These are phyloP conservation scores for Sebastes oblongus DNA, from an alignment of 2,797 vertebrate genomes.

Conservation along the genomic window DNA sequence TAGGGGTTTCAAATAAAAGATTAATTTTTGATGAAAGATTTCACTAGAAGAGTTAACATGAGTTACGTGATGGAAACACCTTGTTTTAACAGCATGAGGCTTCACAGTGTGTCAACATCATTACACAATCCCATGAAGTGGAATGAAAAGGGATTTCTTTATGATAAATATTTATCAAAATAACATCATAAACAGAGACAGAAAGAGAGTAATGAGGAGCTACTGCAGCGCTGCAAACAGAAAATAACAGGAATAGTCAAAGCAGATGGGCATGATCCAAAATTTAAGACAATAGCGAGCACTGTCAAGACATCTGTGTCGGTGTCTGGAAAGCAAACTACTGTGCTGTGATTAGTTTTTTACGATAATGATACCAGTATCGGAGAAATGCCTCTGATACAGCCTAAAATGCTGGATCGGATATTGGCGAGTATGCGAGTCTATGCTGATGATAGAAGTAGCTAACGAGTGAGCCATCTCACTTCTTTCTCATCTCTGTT, in stretches of 20 bases:
- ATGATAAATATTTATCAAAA: conserved; percentile 8
- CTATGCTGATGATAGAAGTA: background rate
- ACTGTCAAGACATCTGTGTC: background rate
- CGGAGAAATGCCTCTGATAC: background rate
- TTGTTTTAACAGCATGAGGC: conserved; percentile 1
- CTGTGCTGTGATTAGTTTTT: background rate
- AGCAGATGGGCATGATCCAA: background rate
- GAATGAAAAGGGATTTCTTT: background rate
- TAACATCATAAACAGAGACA: background rate
- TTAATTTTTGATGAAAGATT: background rate
- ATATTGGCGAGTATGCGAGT: background rate
- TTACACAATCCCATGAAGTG: background rate
- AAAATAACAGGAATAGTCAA: background rate
- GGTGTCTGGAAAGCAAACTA: background rate
- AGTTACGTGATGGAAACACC: background rate
- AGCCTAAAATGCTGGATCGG: background rate
- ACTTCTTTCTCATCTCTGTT: background rate
- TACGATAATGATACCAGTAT: background rate
- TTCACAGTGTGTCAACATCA: background rate
- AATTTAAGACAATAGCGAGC: background rate
- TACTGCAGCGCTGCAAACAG: conserved; percentile 10
- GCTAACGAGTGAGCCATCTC: background rate
- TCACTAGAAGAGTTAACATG: background rate
- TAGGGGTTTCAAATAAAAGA: background rate
- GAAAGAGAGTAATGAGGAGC: background rate